Base-by-base conservation (phyloP, 1,140 invertebrate genomes). In the Choristoneura fumiferana region DNA sequence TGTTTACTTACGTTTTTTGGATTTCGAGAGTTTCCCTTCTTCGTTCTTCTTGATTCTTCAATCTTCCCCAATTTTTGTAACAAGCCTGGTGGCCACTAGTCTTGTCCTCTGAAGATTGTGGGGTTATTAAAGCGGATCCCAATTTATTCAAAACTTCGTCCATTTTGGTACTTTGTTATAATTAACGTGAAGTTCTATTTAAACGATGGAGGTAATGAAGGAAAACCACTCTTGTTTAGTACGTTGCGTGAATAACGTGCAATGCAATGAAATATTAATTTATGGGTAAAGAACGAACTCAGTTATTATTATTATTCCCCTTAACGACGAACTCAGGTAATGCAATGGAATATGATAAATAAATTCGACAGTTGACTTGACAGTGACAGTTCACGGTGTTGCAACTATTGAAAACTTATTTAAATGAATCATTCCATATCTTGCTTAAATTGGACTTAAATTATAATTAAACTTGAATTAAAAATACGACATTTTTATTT, bases 21-120 rank as follows among this genome's bases (percentile, higher is more conserved):
- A 62, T 65, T 37, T 80, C 65, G 12, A 89, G 66, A 8, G 84
- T 58, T 53, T 85, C 63, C 59, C 69, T 78, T 13, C 87, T 71
- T 17, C 87, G 73, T 61, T 85, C 74, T 58, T 89, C 84, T 70
- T 89, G 87, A 36, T 81, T 73, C 8, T 74, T 69, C 22, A 75
- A 65, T 62, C 71, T 78, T 36, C 78, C 78, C 69, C 76, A 76
- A 59, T 85, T 81, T 76, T 88, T 88, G 54, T 86, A 86, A 12
- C 83, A 56, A 4, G 60, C 64, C 62, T 78, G 70, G 64, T 69
- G 71, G 39, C 67, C 64, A 10, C 58, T 66, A 45, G 68, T 67
- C 45, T 40, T 61, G 49, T 69, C 45, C 57, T 62, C 52, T 58
- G 49, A 13, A 45, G 15, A 8, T 10, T 53, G 35, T 38, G 57